Base-by-base conservation (phyloP, 1,140 invertebrate genomes). In the Dryas iulia region DNA sequence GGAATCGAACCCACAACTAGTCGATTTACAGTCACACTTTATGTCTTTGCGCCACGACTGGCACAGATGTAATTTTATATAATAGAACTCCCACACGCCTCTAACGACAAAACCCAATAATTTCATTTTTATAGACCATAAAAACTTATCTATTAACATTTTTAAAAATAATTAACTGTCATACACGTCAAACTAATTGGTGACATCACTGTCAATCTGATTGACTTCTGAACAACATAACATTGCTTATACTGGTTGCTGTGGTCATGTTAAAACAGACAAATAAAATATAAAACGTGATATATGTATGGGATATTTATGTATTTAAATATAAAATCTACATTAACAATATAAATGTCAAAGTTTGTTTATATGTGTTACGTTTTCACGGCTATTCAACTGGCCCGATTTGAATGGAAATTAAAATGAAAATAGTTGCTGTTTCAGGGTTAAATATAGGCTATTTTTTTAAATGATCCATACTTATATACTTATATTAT, bases 151-250 rank as follows among this genome's bases (percentile, higher is more conserved):
- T 26, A 2, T 18, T 24, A 12, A 60, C 8, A 25, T 26, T 60
- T 60, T 47, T 12, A 3, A 12, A 60, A n/a, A 18, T 60, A 60
- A 60, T 47, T 47, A 35, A 35, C 59, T 47, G 59, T 18, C 59
- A 25, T 39, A 12, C 12, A 7, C 28, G 25, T 60, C 33, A 47
- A 3, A 35, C 59, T 26, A 60, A 60, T 60, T 60, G 33, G 11
- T n/a, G 33, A 47, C 39, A 47, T 35, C 33, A 35, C n/a, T 35
- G 33, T 35, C 33, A 35, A 14, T 21, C 18, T 47, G 7, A 10
- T 47, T 47, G n/a, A 47, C 7, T 47, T n/a, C 5, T 47, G 18
- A n/a, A 35, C 33, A 35, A 5, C 6, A 6, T 35, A 35, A 35
- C 14, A 35, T 14, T 35, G 1, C 14, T 39, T n/a, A n/a, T n/a